phyloP scores from a whole-genome alignment of 92 coral and sea anemone genomes.

The Chrysogorgia sp. region DNA sequence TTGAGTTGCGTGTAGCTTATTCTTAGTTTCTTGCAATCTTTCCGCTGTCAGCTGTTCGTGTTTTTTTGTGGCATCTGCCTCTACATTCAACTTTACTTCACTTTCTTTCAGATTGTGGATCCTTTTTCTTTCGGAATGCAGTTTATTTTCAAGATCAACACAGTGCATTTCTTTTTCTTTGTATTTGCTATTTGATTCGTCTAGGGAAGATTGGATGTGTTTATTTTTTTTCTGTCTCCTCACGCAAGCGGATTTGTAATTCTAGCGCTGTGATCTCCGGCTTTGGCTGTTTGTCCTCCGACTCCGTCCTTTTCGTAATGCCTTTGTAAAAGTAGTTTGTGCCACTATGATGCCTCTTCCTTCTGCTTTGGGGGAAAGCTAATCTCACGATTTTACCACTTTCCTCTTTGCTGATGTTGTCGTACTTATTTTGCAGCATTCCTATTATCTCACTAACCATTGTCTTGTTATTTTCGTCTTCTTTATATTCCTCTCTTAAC shows the following conservation, averaged over 20 bases:
- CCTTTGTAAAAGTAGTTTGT: not conserved
- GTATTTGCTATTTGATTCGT: not conserved
- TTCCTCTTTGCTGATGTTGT: not conserved
- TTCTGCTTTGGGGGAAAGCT: not conserved
- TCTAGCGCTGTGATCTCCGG: not conserved
- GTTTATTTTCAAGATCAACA: not conserved
- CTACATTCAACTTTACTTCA: not conserved
- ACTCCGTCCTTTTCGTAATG: not conserved
- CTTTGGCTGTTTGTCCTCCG: not conserved
- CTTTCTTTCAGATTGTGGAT: not conserved
- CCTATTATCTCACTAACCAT: not conserved
- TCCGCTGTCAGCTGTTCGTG: not conserved
- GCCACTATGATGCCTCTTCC: slow-evolving; percentile 6
- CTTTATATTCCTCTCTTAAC: not conserved
- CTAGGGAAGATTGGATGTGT: not conserved
- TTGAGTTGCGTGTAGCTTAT: not conserved
- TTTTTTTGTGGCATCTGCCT: not conserved
- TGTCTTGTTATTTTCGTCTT: not conserved
- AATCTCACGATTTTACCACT: not conserved
- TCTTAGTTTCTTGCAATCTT: not conserved
- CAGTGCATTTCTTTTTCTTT: not conserved
- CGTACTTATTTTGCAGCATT: not conserved
- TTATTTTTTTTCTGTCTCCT: not conserved
- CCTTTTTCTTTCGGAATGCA: not conserved
- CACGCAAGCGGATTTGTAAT: not conserved